Evolutionary conservation across 1,140 invertebrate species (phyloP), one percentile per base, ranked within the genome.

Genomic region (Liolophura sinensis): DNA sequence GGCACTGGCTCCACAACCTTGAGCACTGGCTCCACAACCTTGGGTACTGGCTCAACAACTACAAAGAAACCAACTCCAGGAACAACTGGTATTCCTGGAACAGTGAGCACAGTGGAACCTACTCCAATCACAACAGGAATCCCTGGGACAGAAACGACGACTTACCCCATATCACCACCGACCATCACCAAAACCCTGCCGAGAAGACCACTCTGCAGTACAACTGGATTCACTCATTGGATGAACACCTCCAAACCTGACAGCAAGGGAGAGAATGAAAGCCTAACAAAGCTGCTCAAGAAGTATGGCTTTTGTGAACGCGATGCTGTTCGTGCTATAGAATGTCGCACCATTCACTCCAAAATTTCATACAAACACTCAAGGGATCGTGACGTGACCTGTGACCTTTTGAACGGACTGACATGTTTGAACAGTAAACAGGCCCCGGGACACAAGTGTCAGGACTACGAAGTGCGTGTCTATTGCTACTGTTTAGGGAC

Each of bases 211-310:
- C n/a, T n/a, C n/a, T n/a, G n/a, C n/a, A n/a, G n/a, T n/a, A n/a
- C n/a, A n/a, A n/a, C n/a, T n/a, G n/a, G n/a, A n/a, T n/a, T 54
- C 24, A 89, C 89, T 0, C 77, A 84, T 14, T 94, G 92, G 92
- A 86, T 92, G 56, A 93, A 90, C 82, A 86, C 87, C 61, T 86
- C 63, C 40, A 68, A 49, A 31, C 69, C 73, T 15, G 47, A 55
- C 40, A 57, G 52, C 6, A 22, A 67, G 68, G 75, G 77, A 50
- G 68, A 82, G 71, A 15, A 70, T 18, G 77, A 78, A 68, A 68
- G 72, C 22, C 47, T 80, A 7, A 64, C 56, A 1, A 65, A 76
- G 5, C 67, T 81, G 49, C 65, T 77, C 54, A 67, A 67, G 57
- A 69, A 72, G 22, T 68, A 72, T 47, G 25, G 60, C 0, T 77